Evolutionary conservation across 2,888 invertebrate species (phyloP).

Genomic region (Taphrorychus bicolor): DNA sequence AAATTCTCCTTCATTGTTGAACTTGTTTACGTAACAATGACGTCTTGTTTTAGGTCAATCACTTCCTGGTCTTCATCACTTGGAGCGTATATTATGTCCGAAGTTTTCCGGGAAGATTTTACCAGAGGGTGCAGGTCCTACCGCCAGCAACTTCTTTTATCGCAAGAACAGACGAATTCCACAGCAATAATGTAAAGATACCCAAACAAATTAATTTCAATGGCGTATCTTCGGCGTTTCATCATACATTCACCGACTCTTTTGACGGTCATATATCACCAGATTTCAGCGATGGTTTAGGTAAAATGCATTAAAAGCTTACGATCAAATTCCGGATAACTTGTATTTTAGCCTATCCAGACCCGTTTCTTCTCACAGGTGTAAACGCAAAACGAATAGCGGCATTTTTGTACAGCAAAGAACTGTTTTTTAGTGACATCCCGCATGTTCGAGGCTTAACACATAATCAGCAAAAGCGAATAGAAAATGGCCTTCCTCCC

Average conservation of each 20-base stretch:
- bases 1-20: no score
- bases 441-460: slow-evolving; percentile 70
- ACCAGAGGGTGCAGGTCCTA: slow-evolving; percentile 16
- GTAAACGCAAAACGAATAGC: slow-evolving; percentile 66
- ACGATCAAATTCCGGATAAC: background rate
- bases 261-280: slow-evolving; percentile 55
- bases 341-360: slow-evolving; percentile 57
- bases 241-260: background rate
- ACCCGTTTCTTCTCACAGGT: slow-evolving; percentile 69
- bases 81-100: slow-evolving; percentile 9
- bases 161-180: slow-evolving; percentile 1
- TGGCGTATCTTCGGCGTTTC: background rate
- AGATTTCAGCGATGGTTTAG: slow-evolving; percentile 59
- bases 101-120: background rate
- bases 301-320: slow-evolving; percentile 43
- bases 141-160: slow-evolving; percentile 24
- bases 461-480: slow-evolving; percentile 67
- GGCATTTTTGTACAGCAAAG: slow-evolving; percentile 62
- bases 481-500: slow-evolving; percentile 66
- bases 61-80: background rate
- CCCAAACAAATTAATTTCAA: background rate
- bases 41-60: slow-evolving; percentile 1
- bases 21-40: background rate
- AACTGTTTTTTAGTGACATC: slow-evolving; percentile 69
- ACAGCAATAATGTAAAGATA: slow-evolving; percentile 5